Evolutionary conservation across 2,888 invertebrate species (phyloP).

Genomic region (Lepeophtheirus nordmannii): DNA sequence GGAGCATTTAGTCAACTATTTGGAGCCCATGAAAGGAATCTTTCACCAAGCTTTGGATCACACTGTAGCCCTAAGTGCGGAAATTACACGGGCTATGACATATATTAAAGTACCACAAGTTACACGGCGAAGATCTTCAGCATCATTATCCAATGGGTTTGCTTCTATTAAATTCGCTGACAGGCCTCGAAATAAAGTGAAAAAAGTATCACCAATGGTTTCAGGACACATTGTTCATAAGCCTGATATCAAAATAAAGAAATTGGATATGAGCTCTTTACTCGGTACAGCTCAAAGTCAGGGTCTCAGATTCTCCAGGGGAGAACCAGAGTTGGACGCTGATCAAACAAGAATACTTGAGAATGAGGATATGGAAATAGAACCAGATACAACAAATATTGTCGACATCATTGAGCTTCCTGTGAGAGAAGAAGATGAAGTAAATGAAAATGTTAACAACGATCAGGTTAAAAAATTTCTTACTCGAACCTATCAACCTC

Average conservation of each 20-base stretch:
- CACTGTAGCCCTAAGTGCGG: neutral
- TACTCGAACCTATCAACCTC: neutral
- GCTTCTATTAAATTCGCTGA: neutral
- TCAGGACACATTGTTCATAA: neutral
- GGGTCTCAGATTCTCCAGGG: neutral
- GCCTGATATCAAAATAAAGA: neutral
- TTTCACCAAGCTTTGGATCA: neutral
- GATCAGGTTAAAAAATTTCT: neutral
- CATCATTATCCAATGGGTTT: neutral
- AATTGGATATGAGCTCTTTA: neutral
- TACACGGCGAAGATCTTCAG: neutral
- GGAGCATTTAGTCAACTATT: neutral
- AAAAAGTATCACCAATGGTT: neutral
- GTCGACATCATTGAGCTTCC: neutral
- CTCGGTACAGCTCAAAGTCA: neutral
- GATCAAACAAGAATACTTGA: neutral
- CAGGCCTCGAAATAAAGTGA: neutral
- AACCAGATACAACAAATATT: neutral
- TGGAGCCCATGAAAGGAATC: neutral
- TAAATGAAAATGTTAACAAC: neutral
- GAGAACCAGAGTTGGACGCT: neutral
- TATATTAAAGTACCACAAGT: neutral
- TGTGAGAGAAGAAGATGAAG: conserved; percentile 7
- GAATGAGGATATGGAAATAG: neutral
- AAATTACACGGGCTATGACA: neutral